Conservation (phyloP, 2,888 invertebrate genomes). For the Xylocampa areola region DNA sequence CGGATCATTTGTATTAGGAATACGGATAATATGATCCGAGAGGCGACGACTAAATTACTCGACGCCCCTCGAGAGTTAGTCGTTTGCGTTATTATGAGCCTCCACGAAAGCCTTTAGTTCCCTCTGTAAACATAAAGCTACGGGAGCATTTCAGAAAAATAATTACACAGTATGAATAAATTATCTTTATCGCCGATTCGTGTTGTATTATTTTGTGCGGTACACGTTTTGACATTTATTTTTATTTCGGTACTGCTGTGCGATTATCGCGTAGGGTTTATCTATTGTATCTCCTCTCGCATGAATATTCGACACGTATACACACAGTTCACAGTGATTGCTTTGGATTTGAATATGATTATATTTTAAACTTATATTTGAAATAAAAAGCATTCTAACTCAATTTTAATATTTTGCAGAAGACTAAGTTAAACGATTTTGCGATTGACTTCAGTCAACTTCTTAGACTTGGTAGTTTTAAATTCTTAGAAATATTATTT, state of each 20-base stretch:
- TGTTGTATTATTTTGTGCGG: slow-evolving; percentile 61
- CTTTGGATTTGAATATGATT: slow-evolving; percentile 6
- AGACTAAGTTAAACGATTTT: slow-evolving; percentile 12
- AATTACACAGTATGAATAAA: slow-evolving; percentile 67
- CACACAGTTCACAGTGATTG: slow-evolving; percentile 13
- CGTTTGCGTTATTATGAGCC: slow-evolving; percentile 69
- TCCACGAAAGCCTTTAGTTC: slow-evolving; percentile 63
- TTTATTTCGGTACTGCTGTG: slow-evolving; percentile 52
- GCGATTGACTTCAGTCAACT: slow-evolving; percentile 8
- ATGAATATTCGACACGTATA: slow-evolving; percentile 1
- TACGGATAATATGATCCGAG: slow-evolving; percentile 79
- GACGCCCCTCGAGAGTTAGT: slow-evolving; percentile 64
- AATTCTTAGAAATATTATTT: slow-evolving; percentile 17
- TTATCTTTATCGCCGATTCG: slow-evolving; percentile 62
- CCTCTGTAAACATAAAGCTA: slow-evolving; percentile 60
- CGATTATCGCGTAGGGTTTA: slow-evolving; percentile 56
- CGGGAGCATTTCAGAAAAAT: slow-evolving; percentile 63
- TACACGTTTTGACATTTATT: slow-evolving; percentile 60
- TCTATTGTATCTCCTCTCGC: slow-evolving; percentile 48
- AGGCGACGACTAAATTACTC: slow-evolving; percentile 73
- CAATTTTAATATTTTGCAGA: not conserved
- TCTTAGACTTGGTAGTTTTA: not conserved
- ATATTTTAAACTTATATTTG: slow-evolving; percentile 10
- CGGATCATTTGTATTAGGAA: slow-evolving; percentile 82
- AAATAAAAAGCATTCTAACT: not conserved